Percentiles rank a stretch among this genome's conserved stretches.
These are phyloP conservation scores for Morpho achilles DNA, from an alignment of 2,888 invertebrate species.

Conservation along the genomic window DNA sequence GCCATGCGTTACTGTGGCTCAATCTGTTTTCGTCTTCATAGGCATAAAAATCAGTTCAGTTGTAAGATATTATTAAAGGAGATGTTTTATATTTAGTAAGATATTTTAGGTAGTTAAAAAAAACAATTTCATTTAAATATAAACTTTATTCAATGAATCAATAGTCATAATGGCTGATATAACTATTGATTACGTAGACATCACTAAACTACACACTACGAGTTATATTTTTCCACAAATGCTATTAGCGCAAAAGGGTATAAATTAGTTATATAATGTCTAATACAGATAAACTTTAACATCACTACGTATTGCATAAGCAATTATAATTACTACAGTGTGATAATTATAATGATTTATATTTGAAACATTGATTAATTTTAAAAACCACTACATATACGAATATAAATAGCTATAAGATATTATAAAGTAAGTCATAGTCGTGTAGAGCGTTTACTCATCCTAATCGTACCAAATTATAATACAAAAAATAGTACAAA, in stretches of 20 bases:
- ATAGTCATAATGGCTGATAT: conserved; percentile 77
- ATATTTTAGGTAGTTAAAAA: neutral
- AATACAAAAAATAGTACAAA: neutral
- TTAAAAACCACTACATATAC: neutral
- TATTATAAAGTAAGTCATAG: neutral
- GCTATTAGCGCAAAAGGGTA: neutral
- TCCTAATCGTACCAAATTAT: neutral
- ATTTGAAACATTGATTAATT: too few relatives aligned
- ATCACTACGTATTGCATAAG: too few relatives aligned
- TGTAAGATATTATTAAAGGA: too few relatives aligned
- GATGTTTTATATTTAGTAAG: neutral
- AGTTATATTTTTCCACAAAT: conserved; percentile 8
- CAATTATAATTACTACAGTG: too few relatives aligned
- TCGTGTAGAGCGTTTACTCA: neutral
- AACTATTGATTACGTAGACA: conserved; percentile 53
- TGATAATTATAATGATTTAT: too few relatives aligned
- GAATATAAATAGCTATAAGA: neutral
- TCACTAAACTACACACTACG: conserved; percentile 7
- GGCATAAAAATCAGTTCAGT: too few relatives aligned
- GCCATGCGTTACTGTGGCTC: too few relatives aligned
- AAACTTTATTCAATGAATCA: conserved; percentile 71
- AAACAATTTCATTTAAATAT: conserved; percentile 43
- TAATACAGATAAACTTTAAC: too few relatives aligned
- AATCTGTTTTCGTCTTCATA: too few relatives aligned
- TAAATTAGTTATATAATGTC: too few relatives aligned